Evolutionary conservation across 2,113 vertebrate species (phyloP).

Genomic region (Tautogolabrus adspersus): DNA sequence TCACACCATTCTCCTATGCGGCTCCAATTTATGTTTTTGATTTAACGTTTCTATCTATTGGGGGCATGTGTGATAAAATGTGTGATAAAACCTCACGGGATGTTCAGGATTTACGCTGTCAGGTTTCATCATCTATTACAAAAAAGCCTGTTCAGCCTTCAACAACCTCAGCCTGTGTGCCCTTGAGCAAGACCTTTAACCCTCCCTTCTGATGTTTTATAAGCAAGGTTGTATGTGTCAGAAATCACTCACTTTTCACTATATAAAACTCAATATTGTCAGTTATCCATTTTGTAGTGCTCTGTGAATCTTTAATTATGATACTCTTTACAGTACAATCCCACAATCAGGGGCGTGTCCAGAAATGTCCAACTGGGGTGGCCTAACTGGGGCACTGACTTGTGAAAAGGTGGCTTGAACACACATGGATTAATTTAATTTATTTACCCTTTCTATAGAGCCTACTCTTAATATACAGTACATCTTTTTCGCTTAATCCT

Average conservation of each 20-base stretch:
- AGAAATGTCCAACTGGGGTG: too few relatives aligned
- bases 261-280: background rate
- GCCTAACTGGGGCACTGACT: too few relatives aligned
- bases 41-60: slow-evolving; percentile 41
- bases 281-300: background rate
- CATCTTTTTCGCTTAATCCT: too few relatives aligned
- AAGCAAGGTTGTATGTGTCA: background rate
- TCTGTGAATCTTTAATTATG: too few relatives aligned
- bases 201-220: slow-evolving; percentile 13
- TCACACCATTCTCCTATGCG: background rate
- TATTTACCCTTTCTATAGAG: too few relatives aligned
- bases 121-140: slow-evolving; percentile 52
- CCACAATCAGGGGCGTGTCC: too few relatives aligned
- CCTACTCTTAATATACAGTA: too few relatives aligned
- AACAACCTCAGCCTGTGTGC: slow-evolving; percentile 28
- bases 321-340: too few relatives aligned
- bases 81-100: slow-evolving; percentile 53
- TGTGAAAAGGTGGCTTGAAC: too few relatives aligned
- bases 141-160: slow-evolving; percentile 10
- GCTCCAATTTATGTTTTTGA: slow-evolving; percentile 38
- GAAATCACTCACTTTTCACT: background rate
- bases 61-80: slow-evolving; percentile 33
- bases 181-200: slow-evolving; percentile 62
- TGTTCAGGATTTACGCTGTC: slow-evolving; percentile 50
- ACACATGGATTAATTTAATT: too few relatives aligned